These are phyloP conservation scores for Drosophila neotestacea DNA, from an alignment of 2,888 invertebrate species.

Conservation along the genomic window DNA sequence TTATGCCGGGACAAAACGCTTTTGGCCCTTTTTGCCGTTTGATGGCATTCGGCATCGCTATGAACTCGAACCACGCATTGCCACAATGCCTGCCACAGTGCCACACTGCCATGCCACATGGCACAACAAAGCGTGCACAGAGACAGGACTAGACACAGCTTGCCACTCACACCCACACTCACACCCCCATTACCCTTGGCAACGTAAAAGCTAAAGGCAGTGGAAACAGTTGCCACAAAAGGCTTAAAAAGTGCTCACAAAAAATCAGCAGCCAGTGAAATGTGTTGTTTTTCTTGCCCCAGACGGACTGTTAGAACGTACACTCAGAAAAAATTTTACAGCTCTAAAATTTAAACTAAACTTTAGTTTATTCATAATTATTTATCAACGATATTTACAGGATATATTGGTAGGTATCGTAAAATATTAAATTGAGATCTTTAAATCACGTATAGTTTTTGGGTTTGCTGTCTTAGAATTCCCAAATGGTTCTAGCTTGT, in stretches of 20 bases:
- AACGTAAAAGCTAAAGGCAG: slow-evolving; percentile 39
- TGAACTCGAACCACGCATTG: slow-evolving; percentile 44
- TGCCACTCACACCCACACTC: slow-evolving; percentile 3
- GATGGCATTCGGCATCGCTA: slow-evolving; percentile 66
- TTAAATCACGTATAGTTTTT: too few relatives aligned
- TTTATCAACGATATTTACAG: too few relatives aligned
- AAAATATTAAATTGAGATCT: too few relatives aligned
- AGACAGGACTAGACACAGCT: slow-evolving; percentile 22
- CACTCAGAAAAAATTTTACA: too few relatives aligned
- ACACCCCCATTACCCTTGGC: background rate
- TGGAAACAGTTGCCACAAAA: slow-evolving; percentile 67
- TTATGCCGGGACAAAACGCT: slow-evolving; percentile 67
- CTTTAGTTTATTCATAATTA: too few relatives aligned
- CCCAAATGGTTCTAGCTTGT: too few relatives aligned
- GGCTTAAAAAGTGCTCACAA: slow-evolving; percentile 68
- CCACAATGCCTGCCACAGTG: slow-evolving; percentile 8
- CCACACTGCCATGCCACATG: slow-evolving; percentile 39
- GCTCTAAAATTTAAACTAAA: too few relatives aligned
- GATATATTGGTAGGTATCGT: too few relatives aligned
- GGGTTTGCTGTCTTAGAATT: too few relatives aligned
- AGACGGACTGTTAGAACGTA: slow-evolving; percentile 11
- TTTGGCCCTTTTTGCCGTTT: slow-evolving; percentile 68
- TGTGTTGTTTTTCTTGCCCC: slow-evolving; percentile 41
- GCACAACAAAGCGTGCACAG: slow-evolving; percentile 55
- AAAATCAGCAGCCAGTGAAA: slow-evolving; percentile 49